These are phyloP conservation scores for Podocnemis expansa DNA, from an alignment of 2,113 vertebrate species.

Conservation along the genomic window DNA sequence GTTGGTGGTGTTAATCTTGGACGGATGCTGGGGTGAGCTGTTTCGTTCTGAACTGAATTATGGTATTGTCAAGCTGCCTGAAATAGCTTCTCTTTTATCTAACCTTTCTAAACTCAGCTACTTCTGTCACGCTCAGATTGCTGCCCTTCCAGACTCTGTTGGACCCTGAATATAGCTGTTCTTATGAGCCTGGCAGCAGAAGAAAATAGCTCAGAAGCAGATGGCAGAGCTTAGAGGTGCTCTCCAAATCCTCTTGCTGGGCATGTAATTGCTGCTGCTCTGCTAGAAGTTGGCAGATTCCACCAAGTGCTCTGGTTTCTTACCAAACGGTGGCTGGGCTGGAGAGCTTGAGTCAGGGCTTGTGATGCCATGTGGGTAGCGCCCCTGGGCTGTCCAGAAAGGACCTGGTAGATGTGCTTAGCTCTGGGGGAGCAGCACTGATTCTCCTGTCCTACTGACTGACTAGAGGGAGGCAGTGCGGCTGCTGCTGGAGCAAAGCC, in stretches of 20 bases:
- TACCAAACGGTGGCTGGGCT: not conserved
- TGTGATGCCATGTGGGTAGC: not conserved
- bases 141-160: not conserved
- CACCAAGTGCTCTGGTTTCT: not conserved
- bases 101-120: not conserved
- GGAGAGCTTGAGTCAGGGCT: not conserved
- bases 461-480: not conserved
- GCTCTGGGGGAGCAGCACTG: not conserved
- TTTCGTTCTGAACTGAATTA: rapidly evolving
- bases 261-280: rapidly evolving
- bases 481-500: not conserved
- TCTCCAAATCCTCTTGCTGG: not conserved
- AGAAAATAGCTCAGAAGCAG: not conserved
- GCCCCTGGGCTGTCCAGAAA: not conserved
- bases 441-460: no score
- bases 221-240: rapidly evolving
- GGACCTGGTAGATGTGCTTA: not conserved
- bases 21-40: rapidly evolving
- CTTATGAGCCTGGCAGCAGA: not conserved
- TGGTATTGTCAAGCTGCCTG: not conserved
- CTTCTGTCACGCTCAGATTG: not conserved
- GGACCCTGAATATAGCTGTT: rapidly evolving
- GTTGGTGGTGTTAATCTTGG: rapidly evolving
- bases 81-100: rapidly evolving
- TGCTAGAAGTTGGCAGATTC: not conserved